phyloP scores from a whole-genome alignment of 2,888 invertebrate species.

The Agapostemon virescens region DNA sequence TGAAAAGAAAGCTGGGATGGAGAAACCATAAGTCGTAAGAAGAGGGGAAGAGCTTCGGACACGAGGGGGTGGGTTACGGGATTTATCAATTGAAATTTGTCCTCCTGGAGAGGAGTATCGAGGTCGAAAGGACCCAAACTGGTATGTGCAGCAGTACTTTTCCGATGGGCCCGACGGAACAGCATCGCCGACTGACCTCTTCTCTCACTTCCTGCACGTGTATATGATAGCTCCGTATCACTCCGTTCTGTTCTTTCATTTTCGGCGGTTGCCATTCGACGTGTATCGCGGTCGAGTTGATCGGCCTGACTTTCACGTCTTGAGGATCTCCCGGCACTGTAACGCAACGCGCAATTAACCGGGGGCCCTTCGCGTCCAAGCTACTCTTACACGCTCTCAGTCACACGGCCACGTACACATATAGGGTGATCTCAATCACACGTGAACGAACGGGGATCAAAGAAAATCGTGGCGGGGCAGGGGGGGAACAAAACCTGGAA shows the following conservation, averaged over 20 bases:
- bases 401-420: slow-evolving; percentile 56
- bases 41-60: slow-evolving; percentile 43
- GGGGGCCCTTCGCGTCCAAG: slow-evolving; percentile 51
- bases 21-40: slow-evolving; percentile 66
- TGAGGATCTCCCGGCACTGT: slow-evolving; percentile 99
- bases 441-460: slow-evolving; percentile 33
- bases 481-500: slow-evolving; percentile 34
- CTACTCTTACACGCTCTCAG: slow-evolving; percentile 55
- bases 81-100: slow-evolving; percentile 45
- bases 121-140: too few relatives aligned
- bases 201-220: slow-evolving; percentile 95
- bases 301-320: slow-evolving; percentile 91
- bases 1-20: slow-evolving; percentile 72
- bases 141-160: neutral
- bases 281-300: slow-evolving; percentile 97
- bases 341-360: slow-evolving; percentile 78
- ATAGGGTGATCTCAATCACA: slow-evolving; percentile 43
- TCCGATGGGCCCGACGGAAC: neutral
- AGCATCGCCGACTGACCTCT: slow-evolving; percentile 84
- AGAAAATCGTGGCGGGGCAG: slow-evolving; percentile 22
- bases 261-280: slow-evolving; percentile 97
- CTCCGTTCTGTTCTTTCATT: slow-evolving; percentile 95
- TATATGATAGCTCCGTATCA: slow-evolving; percentile 98
- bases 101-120: too few relatives aligned
- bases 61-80: slow-evolving; percentile 21